Conservation (phyloP, 2,113 vertebrate species). For the Calonectris borealis region DNA sequence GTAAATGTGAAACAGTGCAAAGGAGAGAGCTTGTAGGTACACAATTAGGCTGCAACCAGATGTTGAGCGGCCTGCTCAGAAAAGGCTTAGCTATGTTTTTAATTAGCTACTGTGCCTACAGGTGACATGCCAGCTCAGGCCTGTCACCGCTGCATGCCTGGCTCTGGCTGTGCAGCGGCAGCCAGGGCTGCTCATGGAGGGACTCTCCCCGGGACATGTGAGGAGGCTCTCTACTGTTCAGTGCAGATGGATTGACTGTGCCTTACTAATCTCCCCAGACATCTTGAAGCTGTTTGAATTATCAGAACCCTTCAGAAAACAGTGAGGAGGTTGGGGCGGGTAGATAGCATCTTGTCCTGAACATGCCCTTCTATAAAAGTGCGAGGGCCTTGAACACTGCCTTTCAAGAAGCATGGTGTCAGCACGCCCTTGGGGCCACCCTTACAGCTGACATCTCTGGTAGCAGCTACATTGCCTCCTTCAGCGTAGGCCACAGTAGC, state of each 20-base stretch:
- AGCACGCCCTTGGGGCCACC: not conserved
- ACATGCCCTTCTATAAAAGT: not conserved
- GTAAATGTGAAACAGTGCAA: not conserved
- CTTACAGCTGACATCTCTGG: not conserved
- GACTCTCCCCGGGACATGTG: not conserved
- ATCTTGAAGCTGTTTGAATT: not conserved
- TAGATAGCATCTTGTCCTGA: not conserved
- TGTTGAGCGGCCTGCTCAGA: not conserved
- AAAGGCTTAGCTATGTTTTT: not conserved
- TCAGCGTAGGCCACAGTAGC: not conserved
- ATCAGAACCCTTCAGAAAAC: not conserved
- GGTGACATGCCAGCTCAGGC: not conserved
- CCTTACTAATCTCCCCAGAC: not conserved
- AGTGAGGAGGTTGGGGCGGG: not conserved
- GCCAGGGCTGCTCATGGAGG: not conserved
- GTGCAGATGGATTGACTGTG: not conserved
- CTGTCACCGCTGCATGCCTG: not conserved
- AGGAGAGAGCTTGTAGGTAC: not conserved
- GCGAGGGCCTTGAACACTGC: not conserved
- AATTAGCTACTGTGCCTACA: not conserved
- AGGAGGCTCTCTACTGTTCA: not conserved
- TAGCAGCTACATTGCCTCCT: not conserved
- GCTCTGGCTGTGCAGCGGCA: not conserved
- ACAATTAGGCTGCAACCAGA: not conserved
- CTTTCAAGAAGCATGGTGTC: not conserved